A percentile compares a stretch with the other conserved stretches of the same genome.
Conservation (phyloP, 1,140 invertebrate genomes). For the Sogatella furcifera region DNA sequence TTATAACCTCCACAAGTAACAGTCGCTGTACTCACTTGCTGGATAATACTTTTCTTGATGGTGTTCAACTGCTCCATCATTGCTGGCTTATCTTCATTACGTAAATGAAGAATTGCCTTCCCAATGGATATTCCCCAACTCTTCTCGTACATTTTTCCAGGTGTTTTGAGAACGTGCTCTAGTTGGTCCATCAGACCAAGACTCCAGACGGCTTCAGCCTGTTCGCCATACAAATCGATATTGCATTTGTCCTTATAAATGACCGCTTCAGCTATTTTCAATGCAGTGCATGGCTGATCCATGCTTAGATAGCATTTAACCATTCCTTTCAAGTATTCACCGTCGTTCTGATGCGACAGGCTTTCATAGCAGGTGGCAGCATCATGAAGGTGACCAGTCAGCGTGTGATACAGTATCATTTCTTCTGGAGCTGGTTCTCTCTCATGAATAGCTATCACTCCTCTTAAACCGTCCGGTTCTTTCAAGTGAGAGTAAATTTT, state of each 20-base stretch:
- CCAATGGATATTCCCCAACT: conserved; percentile 52
- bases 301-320: conserved; percentile 63
- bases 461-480: conserved; percentile 64
- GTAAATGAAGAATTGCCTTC: conserved; percentile 43
- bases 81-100: conserved; percentile 29
- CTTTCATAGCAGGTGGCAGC: conserved; percentile 66
- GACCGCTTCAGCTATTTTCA: conserved; percentile 46
- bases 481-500: conserved; percentile 66
- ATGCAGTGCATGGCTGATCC: conserved; percentile 64
- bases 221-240: conserved; percentile 45
- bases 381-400: conserved; percentile 55
- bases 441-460: conserved; percentile 51
- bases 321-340: conserved; percentile 42
- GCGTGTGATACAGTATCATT: conserved; percentile 52
- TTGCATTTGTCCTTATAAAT: conserved; percentile 16
- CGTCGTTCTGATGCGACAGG: conserved; percentile 42
- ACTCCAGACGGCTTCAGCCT: conserved; percentile 80
- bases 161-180: conserved; percentile 43
- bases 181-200: conserved; percentile 70
- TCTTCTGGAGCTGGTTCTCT: conserved; percentile 43
- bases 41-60: conserved; percentile 46
- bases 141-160: conserved; percentile 26
- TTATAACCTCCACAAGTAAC: conserved; percentile 58
- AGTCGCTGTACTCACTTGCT: conserved; percentile 39
- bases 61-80: conserved; percentile 35